phyloP scores from a whole-genome alignment of 2,113 vertebrate species.

The Prochilodus magdalenae region DNA sequence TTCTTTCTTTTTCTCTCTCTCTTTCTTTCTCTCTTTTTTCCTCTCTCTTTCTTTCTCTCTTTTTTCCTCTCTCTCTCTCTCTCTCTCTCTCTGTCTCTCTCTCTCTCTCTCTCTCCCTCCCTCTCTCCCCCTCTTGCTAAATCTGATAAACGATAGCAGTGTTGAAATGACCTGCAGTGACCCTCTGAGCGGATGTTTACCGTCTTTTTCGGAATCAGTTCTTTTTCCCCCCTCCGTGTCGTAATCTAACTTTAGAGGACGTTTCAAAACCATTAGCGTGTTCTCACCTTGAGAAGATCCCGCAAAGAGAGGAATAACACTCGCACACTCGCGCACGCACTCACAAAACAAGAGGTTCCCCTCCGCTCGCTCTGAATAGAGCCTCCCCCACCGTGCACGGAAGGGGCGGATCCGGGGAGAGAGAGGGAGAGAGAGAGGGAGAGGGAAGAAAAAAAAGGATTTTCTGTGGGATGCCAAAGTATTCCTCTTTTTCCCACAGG shows the following conservation, averaged over 20 bases:
- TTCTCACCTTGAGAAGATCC: constrained; percentile 10
- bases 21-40: background rate
- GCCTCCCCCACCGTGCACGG: background rate
- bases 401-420: background rate
- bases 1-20: background rate
- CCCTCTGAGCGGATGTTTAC: background rate
- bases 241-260: background rate
- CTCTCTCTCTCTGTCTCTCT: background rate
- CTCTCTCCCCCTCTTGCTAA: background rate
- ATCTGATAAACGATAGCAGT: background rate
- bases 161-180: background rate
- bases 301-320: background rate
- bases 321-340: constrained; percentile 22
- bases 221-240: background rate
- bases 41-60: background rate
- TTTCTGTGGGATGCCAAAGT: constrained; percentile 28
- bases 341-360: constrained; percentile 15
- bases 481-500: constrained; percentile 23
- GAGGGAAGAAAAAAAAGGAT: background rate
- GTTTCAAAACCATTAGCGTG: constrained; percentile 2
- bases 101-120: background rate
- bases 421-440: constrained; percentile 4
- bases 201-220: background rate
- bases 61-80: background rate
- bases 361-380: constrained; percentile 14